Percentiles rank a stretch among this genome's conserved stretches.
phyloP scores from a whole-genome alignment of 2,888 invertebrate genomes.

The Anodontia alba region DNA sequence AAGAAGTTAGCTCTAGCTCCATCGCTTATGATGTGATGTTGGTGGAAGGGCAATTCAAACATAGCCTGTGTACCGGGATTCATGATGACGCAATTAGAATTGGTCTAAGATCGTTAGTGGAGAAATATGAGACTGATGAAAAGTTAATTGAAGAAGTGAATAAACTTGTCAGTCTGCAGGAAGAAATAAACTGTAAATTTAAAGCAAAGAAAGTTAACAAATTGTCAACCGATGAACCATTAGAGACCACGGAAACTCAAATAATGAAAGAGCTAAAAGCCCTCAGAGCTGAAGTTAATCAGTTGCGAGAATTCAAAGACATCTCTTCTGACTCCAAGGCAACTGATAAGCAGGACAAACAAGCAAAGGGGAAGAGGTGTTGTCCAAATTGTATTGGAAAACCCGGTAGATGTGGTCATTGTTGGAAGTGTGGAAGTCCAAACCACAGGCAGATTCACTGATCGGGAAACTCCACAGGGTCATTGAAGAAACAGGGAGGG shows the following conservation, averaged over 20 bases:
- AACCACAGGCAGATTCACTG: not conserved
- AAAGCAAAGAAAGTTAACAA: not conserved
- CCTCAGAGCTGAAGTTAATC: not conserved
- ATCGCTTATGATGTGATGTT: not conserved
- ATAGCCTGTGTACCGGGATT: not conserved
- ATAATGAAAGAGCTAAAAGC: not conserved
- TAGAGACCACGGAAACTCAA: not conserved
- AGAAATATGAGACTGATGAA: not conserved
- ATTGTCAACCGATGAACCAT: not conserved
- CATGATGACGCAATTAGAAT: not conserved
- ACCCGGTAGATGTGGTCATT: not conserved
- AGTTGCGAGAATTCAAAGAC: not conserved
- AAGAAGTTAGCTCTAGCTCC: not conserved
- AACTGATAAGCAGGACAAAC: not conserved
- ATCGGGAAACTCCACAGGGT: not conserved
- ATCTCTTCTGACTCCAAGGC: not conserved
- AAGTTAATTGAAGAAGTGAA: not conserved
- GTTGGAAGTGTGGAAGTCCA: not conserved
- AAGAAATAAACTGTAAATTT: not conserved
- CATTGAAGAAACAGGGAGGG: not conserved
- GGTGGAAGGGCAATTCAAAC: not conserved
- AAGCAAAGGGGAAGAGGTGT: not conserved
- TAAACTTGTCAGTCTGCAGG: not conserved
- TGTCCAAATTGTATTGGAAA: not conserved
- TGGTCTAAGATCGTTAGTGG: not conserved